Base-by-base conservation (phyloP, 2,888 invertebrate genomes). In the Formica aserva region DNA sequence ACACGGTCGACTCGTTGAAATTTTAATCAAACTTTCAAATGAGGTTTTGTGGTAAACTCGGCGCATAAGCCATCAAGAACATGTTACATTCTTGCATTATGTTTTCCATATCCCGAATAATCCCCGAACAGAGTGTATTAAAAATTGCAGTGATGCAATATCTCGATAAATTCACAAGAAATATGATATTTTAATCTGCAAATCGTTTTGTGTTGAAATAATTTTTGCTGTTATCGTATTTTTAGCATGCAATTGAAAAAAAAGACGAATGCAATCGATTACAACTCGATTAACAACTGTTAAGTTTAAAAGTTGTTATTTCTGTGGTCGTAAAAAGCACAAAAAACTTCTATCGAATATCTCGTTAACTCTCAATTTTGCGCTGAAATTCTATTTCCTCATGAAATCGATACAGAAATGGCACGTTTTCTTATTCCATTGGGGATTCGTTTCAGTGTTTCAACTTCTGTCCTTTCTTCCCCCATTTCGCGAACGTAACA, bases 1-100 rank as follows among this genome's bases (percentile, higher is more conserved):
- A 85, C 72, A 86, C 32, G 76, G 80, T 65, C 83, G 84, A 84
- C 57, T 57, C 83, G 67, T 52, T 77, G 88, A 89, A 89, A 90
- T 89, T 90, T 90, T 90, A 90, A 90, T 90, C 89, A 90, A 90
- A 90, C 91, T 90, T 90, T 90, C 89, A 89, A 90, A 90, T 89
- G 89, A 90, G 86, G 62, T 90, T 90, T 77, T 72, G 89, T 82
- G 84, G 55, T 72, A 71, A 88, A 89, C 89, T 82, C 83, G 55
- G 66, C 69, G 65, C 86, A 89, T 85, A 87, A 89, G 89, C 88
- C 82, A 87, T 90, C 88, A 88, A 85, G 82, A 84, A 87, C 87
- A 78, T 83, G 84, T 90, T 87, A 86, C 89, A 71, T 84, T 84
- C 71, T 77, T 80, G 82, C 80, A 86, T 74, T 67, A 77, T 67